Evolutionary conservation across 2,888 invertebrate genomes (phyloP).

Genomic region (Maniola hyperantus): DNA sequence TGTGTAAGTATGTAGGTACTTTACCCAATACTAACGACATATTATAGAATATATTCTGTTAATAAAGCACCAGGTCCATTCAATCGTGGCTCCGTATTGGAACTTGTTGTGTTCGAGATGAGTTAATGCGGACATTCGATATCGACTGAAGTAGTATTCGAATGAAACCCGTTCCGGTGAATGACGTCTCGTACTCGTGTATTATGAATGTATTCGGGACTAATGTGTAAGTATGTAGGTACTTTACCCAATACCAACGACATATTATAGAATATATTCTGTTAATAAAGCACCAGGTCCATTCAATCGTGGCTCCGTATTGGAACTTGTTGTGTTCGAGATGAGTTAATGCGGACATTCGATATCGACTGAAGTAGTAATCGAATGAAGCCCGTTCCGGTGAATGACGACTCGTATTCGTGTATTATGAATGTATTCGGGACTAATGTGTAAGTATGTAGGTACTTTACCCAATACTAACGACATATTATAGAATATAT

Average conservation of each 20-base stretch:
- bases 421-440: neutral
- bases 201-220: neutral
- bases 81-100: neutral
- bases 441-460: too few species aligned
- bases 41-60: too few species aligned
- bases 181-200: neutral
- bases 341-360: constrained; percentile 23
- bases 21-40: too few species aligned
- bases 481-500: too few species aligned
- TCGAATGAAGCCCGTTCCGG: neutral
- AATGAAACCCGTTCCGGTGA: constrained; percentile 1
- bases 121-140: constrained; percentile 24
- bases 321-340: constrained; percentile 17
- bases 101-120: constrained; percentile 18
- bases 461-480: too few species aligned
- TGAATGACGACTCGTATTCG: neutral
- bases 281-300: neutral
- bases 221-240: neutral
- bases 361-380: constrained; percentile 22
- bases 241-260: too few species aligned
- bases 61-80: constrained; percentile 1
- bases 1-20: neutral
- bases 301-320: neutral
- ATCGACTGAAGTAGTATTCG: constrained; percentile 18
- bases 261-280: too few species aligned